Percentiles rank a stretch among this genome's conserved stretches.
Evolutionary conservation across 2,888 invertebrate genomes (phyloP).

Genomic region (Megastigmus dorsalis): DNA sequence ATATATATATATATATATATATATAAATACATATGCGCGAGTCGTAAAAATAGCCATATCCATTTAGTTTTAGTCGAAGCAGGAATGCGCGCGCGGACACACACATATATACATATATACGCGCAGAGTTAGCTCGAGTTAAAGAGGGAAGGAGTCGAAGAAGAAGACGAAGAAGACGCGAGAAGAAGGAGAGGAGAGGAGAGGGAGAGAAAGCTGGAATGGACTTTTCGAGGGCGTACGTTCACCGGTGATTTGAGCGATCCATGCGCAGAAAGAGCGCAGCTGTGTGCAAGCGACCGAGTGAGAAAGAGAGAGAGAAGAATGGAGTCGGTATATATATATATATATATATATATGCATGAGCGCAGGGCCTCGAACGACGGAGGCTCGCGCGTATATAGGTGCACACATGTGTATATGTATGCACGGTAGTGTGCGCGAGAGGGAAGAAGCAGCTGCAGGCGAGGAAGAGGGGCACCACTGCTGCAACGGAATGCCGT

Average conservation of each 20-base stretch:
- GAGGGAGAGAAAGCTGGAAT: neutral
- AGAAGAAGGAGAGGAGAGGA: neutral
- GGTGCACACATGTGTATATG: too few species aligned
- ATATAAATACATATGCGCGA: neutral
- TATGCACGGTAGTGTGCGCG: too few species aligned
- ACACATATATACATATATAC: too few species aligned
- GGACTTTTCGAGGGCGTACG: constrained; percentile 51
- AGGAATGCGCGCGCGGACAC: constrained; percentile 18
- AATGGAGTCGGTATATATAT: neutral
- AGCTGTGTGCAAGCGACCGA: neutral
- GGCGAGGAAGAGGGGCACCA: neutral
- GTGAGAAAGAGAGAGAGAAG: neutral
- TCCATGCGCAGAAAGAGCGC: constrained; percentile 13
- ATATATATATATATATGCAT: too few species aligned
- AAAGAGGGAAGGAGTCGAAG: neutral
- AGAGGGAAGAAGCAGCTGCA: neutral
- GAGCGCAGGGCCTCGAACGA: too few species aligned
- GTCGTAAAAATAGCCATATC: constrained; percentile 17
- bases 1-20: too few species aligned
- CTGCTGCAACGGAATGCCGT: constrained; percentile 42
- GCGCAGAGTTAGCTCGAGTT: too few species aligned
- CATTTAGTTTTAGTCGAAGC: neutral
- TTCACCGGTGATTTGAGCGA: constrained; percentile 48
- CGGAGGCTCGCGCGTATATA: too few species aligned
- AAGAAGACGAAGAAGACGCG: neutral